phyloP scores from a whole-genome alignment of 2,888 invertebrate genomes.

The Ceratothoa steindachneri region DNA sequence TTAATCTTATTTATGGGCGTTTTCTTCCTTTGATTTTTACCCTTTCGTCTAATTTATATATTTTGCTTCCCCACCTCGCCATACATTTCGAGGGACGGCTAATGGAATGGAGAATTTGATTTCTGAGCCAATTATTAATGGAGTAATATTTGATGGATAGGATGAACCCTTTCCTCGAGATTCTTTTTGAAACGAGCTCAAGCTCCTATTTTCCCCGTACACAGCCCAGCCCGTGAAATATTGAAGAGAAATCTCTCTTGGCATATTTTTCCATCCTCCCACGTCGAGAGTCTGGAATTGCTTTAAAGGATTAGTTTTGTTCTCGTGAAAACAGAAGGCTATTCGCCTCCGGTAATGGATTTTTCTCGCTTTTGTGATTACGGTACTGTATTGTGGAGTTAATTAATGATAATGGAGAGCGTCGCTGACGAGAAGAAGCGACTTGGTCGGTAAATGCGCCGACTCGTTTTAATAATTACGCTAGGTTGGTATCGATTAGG shows the following conservation, averaged over 20 bases:
- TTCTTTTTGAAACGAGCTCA: background rate
- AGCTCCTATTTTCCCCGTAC: background rate
- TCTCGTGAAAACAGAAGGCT: background rate
- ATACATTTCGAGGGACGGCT: background rate
- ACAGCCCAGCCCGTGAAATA: background rate
- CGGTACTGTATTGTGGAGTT: too few species aligned
- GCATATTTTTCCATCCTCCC: background rate
- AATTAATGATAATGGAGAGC: too few species aligned
- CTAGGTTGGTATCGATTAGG: too few species aligned
- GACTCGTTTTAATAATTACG: too few species aligned
- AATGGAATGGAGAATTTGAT: background rate
- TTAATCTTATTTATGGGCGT: background rate
- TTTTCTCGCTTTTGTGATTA: too few species aligned
- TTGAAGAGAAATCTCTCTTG: background rate
- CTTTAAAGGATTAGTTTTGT: background rate
- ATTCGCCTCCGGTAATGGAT: background rate
- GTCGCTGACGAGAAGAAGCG: too few species aligned
- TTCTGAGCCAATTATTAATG: background rate
- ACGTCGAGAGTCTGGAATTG: background rate
- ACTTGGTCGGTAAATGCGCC: too few species aligned
- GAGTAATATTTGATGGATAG: background rate
- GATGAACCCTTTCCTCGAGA: background rate
- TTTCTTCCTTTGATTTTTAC: background rate
- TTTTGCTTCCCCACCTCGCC: background rate
- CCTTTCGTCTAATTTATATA: background rate